Percentiles rank a stretch among this genome's conserved stretches.
Conservation (phyloP, 2,888 invertebrate genomes). For the Plebejus anna region DNA sequence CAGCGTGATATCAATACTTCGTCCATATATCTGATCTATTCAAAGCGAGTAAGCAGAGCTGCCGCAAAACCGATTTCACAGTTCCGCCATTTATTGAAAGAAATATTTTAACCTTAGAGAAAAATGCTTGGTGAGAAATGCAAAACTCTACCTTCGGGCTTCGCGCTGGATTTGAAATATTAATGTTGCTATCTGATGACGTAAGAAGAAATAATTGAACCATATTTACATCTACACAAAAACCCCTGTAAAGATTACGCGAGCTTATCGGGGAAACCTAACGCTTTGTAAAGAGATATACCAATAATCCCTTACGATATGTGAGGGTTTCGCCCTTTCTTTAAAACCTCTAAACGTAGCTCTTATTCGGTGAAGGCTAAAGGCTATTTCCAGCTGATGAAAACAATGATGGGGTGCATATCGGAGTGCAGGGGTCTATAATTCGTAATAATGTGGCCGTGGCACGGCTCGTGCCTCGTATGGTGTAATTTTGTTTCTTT, state of each 20-base stretch:
- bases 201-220: background rate
- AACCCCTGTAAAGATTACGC: constrained; percentile 58
- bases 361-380: constrained; percentile 36
- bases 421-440: constrained; percentile 65
- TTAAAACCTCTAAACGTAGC: constrained; percentile 45
- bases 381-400: constrained; percentile 32
- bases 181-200: background rate
- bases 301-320: constrained; percentile 67
- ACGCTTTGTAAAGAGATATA: constrained; percentile 67
- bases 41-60: constrained; percentile 1
- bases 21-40: constrained; percentile 8
- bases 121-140: background rate
- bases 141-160: background rate
- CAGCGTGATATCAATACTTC: background rate
- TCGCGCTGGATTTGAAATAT: background rate
- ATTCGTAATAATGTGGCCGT: constrained; percentile 62
- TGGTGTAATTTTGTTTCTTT: constrained; percentile 68
- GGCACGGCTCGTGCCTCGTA: constrained; percentile 60
- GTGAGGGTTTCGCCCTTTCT: constrained; percentile 59
- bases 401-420: constrained; percentile 60
- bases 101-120: background rate
- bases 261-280: constrained; percentile 62
- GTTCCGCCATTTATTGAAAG: background rate
- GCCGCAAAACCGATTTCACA: background rate
- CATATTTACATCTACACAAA: constrained; percentile 45